Conservation (phyloP, 1,140 invertebrate genomes). For the Archivesica marissinica region DNA sequence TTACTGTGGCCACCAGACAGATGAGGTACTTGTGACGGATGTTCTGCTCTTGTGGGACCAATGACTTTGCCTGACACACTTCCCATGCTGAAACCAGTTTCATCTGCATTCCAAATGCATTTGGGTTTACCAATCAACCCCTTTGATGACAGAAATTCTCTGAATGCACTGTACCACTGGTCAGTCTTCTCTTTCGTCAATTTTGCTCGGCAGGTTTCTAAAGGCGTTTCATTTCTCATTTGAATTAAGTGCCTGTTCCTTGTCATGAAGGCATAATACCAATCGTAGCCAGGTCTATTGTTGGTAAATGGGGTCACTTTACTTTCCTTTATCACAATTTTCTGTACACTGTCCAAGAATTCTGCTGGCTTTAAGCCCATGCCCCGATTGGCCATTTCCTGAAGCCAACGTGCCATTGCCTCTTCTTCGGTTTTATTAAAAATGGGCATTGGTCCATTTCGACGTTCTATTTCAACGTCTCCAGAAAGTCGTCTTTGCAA, state of each 20-base stretch:
- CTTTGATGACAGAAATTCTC: conserved; percentile 42
- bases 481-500: conserved; percentile 8
- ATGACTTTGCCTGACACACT: conserved; percentile 48
- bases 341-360: conserved; percentile 58
- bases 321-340: conserved; percentile 28
- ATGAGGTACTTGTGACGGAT: background rate
- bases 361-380: conserved; percentile 60
- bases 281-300: conserved; percentile 24
- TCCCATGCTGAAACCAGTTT: conserved; percentile 61
- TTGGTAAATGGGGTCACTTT: background rate
- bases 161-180: conserved; percentile 20
- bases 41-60: conserved; percentile 50
- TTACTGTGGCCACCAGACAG: conserved; percentile 31
- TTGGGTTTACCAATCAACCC: conserved; percentile 56
- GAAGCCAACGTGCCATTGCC: conserved; percentile 59
- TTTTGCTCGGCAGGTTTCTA: conserved; percentile 41
- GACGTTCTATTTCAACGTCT: conserved; percentile 24
- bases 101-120: conserved; percentile 66
- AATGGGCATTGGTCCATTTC: conserved; percentile 57
- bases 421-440: conserved; percentile 42
- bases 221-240: conserved; percentile 34
- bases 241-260: conserved; percentile 26
- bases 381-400: conserved; percentile 56
- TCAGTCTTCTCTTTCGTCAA: conserved; percentile 3
- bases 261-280: conserved; percentile 50